phyloP scores from a whole-genome alignment of 2,797 vertebrate genomes.

The Prunella strophiata region DNA sequence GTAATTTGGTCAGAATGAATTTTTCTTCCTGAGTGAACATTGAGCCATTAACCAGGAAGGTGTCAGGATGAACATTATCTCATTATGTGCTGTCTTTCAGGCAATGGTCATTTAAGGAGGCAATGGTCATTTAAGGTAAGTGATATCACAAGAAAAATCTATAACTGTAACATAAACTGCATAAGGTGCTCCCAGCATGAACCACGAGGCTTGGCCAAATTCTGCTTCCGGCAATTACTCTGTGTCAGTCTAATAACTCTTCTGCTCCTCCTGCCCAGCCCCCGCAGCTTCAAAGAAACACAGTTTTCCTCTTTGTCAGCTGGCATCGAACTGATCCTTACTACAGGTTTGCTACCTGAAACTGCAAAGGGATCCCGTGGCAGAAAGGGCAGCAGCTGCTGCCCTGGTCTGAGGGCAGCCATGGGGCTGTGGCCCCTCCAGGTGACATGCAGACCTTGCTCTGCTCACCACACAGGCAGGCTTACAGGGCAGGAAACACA shows the following conservation, averaged over 20 bases:
- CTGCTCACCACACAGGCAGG: neutral
- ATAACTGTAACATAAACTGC: constrained; percentile 52
- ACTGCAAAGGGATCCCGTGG: neutral
- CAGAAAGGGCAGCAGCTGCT: neutral
- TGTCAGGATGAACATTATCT: constrained; percentile 17
- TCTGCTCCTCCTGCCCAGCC: constrained; percentile 39
- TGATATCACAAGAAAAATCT: neutral
- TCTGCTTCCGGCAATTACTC: constrained; percentile 55
- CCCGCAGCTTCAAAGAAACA: constrained; percentile 20
- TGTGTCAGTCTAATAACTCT: constrained; percentile 43
- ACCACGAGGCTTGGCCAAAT: constrained; percentile 27
- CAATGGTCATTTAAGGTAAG: constrained; percentile 57
- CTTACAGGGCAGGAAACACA: neutral
- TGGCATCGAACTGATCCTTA: neutral
- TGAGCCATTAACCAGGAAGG: neutral
- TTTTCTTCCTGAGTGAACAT: neutral
- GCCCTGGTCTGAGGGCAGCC: neutral
- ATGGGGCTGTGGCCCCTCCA: neutral
- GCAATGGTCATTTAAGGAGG: constrained; percentile 22
- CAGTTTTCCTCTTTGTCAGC: constrained; percentile 3
- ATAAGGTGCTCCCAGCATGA: constrained; percentile 51
- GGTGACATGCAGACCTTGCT: neutral
- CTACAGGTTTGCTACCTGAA: constrained; percentile 46
- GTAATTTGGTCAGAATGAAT: neutral
- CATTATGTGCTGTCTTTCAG: constrained; percentile 8